Evolutionary conservation across 2,113 vertebrate genomes (phyloP).

Genomic region (Elachura formosa): DNA sequence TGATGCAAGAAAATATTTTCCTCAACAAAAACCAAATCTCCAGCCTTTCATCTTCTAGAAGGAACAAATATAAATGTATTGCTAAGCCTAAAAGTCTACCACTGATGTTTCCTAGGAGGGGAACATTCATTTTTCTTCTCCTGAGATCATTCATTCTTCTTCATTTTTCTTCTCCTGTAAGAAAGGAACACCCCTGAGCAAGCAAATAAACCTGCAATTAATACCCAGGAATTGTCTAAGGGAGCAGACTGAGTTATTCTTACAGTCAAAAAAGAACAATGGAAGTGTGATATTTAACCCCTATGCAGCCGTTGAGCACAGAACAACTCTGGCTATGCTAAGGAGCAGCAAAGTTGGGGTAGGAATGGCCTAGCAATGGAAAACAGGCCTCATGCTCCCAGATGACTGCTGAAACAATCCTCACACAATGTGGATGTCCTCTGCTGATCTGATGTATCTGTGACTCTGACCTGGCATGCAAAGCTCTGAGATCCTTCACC

Average conservation of each 20-base stretch:
- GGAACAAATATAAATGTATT: background rate
- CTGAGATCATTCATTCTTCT: background rate
- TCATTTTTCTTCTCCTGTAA: background rate
- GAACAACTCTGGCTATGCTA: background rate
- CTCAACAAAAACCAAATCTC: background rate
- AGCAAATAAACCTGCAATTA: conserved; percentile 27
- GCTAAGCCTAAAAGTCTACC: background rate
- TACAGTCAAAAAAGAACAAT: background rate
- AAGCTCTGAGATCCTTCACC: background rate
- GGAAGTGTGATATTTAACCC: background rate
- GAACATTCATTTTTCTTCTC: background rate
- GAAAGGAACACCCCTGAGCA: background rate
- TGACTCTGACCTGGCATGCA: background rate
- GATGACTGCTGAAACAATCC: background rate
- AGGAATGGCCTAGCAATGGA: background rate
- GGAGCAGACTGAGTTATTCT: background rate
- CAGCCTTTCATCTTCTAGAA: background rate
- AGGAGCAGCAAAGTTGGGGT: background rate
- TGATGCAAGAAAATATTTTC: background rate
- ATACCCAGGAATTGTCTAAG: background rate
- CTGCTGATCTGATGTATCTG: background rate
- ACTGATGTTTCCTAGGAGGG: background rate
- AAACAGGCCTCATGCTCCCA: background rate
- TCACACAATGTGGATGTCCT: background rate
- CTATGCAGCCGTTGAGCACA: background rate